These are phyloP conservation scores for Papilio xuthus DNA, from an alignment of 1,140 invertebrate species.

Conservation along the genomic window DNA sequence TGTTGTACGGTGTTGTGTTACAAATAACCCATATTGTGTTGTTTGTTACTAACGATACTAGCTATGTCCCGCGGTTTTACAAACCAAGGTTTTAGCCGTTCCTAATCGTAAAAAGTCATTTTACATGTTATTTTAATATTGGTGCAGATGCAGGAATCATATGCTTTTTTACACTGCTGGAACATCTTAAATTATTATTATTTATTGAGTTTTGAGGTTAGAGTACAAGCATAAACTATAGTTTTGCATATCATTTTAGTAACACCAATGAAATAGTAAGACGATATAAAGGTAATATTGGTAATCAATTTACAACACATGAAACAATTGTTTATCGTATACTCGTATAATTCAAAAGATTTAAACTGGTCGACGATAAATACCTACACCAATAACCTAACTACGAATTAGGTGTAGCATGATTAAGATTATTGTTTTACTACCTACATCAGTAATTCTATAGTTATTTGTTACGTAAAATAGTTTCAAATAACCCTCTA, in stretches of 20 bases:
- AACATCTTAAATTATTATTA: too few species aligned
- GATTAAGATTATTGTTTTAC: not conserved
- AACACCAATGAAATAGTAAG: not conserved
- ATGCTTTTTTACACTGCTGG: too few species aligned
- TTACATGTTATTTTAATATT: not conserved
- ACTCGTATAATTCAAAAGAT: not conserved
- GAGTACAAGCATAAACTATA: not conserved
- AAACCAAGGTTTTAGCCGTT: not conserved
- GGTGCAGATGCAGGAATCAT: too few species aligned
- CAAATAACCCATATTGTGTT: not conserved
- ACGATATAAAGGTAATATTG: not conserved
- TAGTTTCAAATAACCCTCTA: not conserved
- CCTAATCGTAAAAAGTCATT: not conserved
- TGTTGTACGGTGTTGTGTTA: not conserved
- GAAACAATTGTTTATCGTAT: not conserved
- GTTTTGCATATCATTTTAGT: not conserved
- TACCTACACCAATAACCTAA: not conserved
- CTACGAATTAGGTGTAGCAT: not conserved
- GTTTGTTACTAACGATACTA: conserved; percentile 6
- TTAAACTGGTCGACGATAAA: not conserved
- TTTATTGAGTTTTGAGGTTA: too few species aligned
- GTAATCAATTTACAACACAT: not conserved
- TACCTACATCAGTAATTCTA: not conserved
- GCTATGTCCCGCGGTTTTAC: not conserved
- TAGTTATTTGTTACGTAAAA: not conserved